phyloP scores from a whole-genome alignment of 2,797 vertebrate genomes.

The Sus cebifrons region DNA sequence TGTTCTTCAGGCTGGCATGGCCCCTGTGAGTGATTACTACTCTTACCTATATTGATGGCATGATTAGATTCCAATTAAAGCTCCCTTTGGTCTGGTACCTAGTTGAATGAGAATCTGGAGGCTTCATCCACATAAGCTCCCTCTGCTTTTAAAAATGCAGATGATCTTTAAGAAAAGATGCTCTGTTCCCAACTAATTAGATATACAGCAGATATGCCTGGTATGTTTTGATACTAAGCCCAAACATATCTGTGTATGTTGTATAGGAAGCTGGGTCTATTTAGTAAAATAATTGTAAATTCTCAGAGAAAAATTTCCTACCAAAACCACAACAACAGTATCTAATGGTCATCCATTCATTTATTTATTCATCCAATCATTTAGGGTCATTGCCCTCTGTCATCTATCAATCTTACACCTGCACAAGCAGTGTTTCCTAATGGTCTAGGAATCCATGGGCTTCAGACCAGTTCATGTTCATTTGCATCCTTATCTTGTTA shows the following conservation, averaged over 20 bases:
- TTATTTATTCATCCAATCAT: neutral
- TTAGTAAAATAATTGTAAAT: conserved; percentile 64
- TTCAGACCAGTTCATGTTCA: neutral
- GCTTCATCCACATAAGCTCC: neutral
- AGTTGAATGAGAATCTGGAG: conserved; percentile 73
- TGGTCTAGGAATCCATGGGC: neutral
- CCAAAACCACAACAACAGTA: neutral
- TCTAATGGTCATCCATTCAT: neutral
- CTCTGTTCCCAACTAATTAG: conserved; percentile 45
- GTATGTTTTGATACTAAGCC: neutral
- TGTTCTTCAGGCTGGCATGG: conserved; percentile 64
- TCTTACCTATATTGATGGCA: conserved; percentile 80
- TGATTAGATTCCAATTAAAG: conserved; percentile 81
- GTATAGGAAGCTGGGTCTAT: neutral
- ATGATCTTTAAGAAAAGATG: conserved; percentile 57
- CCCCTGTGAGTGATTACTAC: conserved; percentile 74
- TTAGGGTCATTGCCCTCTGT: neutral
- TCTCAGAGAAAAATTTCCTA: neutral
- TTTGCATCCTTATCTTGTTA: neutral
- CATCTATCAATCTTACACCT: neutral
- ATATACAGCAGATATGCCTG: neutral
- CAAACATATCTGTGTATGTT: neutral
- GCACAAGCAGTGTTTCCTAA: neutral
- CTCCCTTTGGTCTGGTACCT: conserved; percentile 25
- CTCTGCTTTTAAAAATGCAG: conserved; percentile 67